Evolutionary conservation across 1,140 invertebrate genomes (phyloP).

Genomic region (Macrobrachium nipponense): DNA sequence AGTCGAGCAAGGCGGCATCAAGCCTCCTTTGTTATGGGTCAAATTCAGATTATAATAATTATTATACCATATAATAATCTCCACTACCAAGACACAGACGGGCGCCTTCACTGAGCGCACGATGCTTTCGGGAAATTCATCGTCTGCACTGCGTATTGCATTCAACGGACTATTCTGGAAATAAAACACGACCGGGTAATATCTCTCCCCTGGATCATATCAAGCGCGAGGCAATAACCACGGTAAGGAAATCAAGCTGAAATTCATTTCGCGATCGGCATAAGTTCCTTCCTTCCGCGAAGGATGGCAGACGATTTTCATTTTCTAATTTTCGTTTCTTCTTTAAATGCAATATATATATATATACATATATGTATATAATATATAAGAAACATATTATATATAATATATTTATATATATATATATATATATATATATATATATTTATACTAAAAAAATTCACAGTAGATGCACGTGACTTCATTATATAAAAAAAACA

Average conservation of each 20-base stretch:
- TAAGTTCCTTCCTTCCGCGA: neutral
- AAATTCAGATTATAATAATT: neutral
- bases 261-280: neutral
- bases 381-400: too few relatives aligned
- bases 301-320: neutral
- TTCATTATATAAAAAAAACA: too few relatives aligned
- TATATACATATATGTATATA: slow-evolving; percentile 23
- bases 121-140: too few relatives aligned
- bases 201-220: too few relatives aligned
- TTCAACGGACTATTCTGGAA: too few relatives aligned
- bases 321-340: neutral
- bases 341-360: neutral
- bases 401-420: neutral
- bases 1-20: slow-evolving; percentile 4
- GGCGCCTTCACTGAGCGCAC: too few relatives aligned
- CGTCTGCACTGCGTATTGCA: too few relatives aligned
- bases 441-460: slow-evolving; percentile 25
- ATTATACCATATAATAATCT: neutral
- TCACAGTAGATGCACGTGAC: too few relatives aligned
- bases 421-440: slow-evolving; percentile 25
- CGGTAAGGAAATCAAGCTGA: too few relatives aligned
- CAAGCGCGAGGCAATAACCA: too few relatives aligned
- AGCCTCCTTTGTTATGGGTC: neutral
- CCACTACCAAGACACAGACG: too few relatives aligned
- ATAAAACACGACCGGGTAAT: too few relatives aligned